Conservation (phyloP, 1,140 invertebrate genomes). For the Trigoniulus corallinus region DNA sequence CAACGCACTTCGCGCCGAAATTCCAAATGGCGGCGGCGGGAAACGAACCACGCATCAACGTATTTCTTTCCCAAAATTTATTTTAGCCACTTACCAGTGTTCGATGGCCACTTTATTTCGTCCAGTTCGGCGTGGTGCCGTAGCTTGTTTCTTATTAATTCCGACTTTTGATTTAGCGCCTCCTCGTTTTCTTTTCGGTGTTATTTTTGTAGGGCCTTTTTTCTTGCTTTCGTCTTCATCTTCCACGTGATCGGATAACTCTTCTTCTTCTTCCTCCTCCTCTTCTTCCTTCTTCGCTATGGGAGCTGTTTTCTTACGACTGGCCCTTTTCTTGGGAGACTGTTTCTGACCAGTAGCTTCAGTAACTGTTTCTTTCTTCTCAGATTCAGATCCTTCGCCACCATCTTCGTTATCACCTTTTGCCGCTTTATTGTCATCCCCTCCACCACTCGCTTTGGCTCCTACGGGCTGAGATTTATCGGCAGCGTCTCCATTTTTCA, state of each 20-base stretch:
- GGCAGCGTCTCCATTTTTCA: neutral
- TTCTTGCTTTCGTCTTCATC: too few relatives aligned
- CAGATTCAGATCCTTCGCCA: too few relatives aligned
- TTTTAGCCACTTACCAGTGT: neutral
- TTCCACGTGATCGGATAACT: too few relatives aligned
- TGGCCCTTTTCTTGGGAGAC: too few relatives aligned
- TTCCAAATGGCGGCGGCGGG: neutral
- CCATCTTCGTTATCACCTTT: neutral
- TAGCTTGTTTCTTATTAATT: neutral
- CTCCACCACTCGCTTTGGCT: neutral
- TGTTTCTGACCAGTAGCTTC: too few relatives aligned
- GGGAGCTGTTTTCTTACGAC: too few relatives aligned
- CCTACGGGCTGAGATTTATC: neutral
- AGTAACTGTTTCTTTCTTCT: too few relatives aligned
- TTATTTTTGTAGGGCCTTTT: too few relatives aligned
- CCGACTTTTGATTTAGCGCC: neutral
- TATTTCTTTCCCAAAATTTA: neutral
- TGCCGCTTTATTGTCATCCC: neutral
- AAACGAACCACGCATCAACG: neutral
- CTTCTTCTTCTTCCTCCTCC: too few relatives aligned
- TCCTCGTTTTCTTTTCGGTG: neutral
- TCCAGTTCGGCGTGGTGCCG: neutral
- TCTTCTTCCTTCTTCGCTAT: too few relatives aligned
- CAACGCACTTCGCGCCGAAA: neutral
- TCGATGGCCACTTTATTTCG: neutral